These are phyloP conservation scores for Trachemys scripta DNA, from an alignment of 2,113 vertebrate genomes.

Conservation along the genomic window DNA sequence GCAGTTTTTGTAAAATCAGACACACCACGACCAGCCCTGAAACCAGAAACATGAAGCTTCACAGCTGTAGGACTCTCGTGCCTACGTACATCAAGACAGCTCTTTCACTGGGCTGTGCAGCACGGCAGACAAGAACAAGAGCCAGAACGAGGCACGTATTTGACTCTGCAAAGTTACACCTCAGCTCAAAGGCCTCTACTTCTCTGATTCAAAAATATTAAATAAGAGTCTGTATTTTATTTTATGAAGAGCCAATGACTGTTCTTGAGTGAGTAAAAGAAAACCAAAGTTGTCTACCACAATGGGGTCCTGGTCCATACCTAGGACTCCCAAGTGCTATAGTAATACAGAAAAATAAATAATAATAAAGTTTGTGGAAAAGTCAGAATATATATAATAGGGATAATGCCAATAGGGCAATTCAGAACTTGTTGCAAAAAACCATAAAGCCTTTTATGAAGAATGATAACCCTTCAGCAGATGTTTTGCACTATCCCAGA, in stretches of 20 bases:
- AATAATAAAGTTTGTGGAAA: background rate
- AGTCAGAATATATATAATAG: background rate
- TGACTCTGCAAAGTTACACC: no score
- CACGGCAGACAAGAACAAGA: fast-evolving
- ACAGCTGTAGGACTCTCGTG: no score
- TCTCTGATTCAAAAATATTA: background rate
- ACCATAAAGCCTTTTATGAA: no score
- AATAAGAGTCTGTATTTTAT: background rate
- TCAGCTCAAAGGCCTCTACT: fast-evolving
- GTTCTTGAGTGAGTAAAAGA: background rate
- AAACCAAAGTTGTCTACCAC: background rate
- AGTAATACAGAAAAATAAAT: background rate
- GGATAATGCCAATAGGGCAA: background rate
- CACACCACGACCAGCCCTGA: fast-evolving
- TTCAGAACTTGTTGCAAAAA: no score
- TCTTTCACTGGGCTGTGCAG: background rate
- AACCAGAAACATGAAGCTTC: background rate
- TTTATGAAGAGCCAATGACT: background rate
- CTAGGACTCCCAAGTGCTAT: no score
- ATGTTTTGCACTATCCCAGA: background rate
- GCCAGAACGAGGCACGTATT: fast-evolving
- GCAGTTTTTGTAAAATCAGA: background rate
- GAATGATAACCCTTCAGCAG: no score
- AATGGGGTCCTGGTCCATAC: no score
- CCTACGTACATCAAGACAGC: background rate